Evolutionary conservation across 2,888 invertebrate genomes (phyloP).

Genomic region (Linnaemya tessellans): DNA sequence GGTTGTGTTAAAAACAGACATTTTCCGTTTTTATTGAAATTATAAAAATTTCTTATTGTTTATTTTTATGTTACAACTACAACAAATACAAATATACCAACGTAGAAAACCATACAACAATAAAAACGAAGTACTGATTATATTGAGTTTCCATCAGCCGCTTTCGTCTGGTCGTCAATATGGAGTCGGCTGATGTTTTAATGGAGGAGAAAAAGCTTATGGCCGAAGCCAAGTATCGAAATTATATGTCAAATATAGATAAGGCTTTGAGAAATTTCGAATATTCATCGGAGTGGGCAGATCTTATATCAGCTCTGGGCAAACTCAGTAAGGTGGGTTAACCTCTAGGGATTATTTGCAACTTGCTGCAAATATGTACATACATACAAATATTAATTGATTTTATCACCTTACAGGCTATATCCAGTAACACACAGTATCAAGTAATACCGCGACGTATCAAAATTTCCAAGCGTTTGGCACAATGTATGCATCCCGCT

Average conservation of each 20-base stretch:
- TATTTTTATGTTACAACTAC: slow-evolving; percentile 45
- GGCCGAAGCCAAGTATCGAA: slow-evolving; percentile 91
- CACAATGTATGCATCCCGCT: slow-evolving; percentile 97
- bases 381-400: background rate
- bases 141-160: slow-evolving; percentile 36
- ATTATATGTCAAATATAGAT: slow-evolving; percentile 91
- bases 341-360: slow-evolving; percentile 7
- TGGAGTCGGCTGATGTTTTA: slow-evolving; percentile 82
- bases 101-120: slow-evolving; percentile 20
- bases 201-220: slow-evolving; percentile 91
- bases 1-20: slow-evolving; percentile 6
- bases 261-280: slow-evolving; percentile 95
- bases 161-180: slow-evolving; percentile 67
- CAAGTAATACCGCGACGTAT: slow-evolving; percentile 93
- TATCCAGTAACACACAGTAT: slow-evolving; percentile 91
- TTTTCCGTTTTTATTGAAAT: slow-evolving; percentile 27
- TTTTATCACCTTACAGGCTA: slow-evolving; percentile 85
- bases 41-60: slow-evolving; percentile 40
- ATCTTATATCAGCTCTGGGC: slow-evolving; percentile 94
- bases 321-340: slow-evolving; percentile 92
- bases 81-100: slow-evolving; percentile 27
- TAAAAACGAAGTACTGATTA: slow-evolving; percentile 35
- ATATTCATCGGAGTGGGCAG: slow-evolving; percentile 97
- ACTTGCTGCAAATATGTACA: background rate
- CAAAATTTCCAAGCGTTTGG: slow-evolving; percentile 94